These are phyloP conservation scores for Gallinago media DNA, from an alignment of 2,113 vertebrate genomes.

Conservation along the genomic window DNA sequence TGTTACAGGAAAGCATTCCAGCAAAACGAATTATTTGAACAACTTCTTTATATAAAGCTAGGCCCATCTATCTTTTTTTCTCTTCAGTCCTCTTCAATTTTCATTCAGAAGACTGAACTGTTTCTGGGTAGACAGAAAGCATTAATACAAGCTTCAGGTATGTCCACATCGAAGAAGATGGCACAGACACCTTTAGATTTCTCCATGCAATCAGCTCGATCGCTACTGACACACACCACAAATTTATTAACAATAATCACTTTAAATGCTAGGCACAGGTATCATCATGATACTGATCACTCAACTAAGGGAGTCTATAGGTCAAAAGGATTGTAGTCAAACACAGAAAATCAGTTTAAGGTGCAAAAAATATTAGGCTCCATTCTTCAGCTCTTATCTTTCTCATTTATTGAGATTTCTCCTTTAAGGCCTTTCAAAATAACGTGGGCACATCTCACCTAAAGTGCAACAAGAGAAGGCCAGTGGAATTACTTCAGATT, in stretches of 20 bases:
- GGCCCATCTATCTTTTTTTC: background rate
- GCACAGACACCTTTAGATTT: background rate
- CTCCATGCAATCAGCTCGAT: background rate
- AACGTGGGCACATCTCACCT: background rate
- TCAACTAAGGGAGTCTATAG: background rate
- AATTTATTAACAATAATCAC: background rate
- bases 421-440: background rate
- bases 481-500: background rate
- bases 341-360: background rate
- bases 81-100: background rate
- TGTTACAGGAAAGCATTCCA: background rate
- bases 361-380: background rate
- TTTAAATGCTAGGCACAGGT: background rate
- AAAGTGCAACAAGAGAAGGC: background rate
- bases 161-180: background rate
- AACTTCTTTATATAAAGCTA: background rate
- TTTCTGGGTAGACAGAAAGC: background rate
- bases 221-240: background rate
- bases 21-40: background rate
- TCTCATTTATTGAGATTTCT: background rate
- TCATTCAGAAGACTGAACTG: background rate
- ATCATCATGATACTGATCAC: background rate
- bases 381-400: background rate
- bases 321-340: background rate
- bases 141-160: background rate